Percentiles rank a stretch among this genome's conserved stretches.
Evolutionary conservation across 2,113 vertebrate species (phyloP).

Genomic region (Psammodynastes pulverulentus): DNA sequence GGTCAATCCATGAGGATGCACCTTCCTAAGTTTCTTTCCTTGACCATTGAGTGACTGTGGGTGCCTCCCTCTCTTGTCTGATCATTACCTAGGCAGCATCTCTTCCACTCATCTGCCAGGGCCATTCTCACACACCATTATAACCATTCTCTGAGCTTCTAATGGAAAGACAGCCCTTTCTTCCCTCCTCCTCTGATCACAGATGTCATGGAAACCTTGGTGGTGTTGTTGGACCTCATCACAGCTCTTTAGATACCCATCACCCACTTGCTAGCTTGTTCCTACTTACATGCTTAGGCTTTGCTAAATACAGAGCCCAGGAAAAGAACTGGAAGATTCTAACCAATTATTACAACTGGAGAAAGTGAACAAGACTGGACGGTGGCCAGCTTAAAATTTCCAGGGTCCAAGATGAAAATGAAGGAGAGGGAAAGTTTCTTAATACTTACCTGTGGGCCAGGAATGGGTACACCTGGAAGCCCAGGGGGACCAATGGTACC

Average conservation of each 20-base stretch:
- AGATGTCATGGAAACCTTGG: background rate
- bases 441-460: conserved; percentile 77
- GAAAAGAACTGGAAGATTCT: background rate
- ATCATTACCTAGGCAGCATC: background rate
- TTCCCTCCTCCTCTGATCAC: background rate
- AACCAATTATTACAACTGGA: background rate
- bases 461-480: conserved; percentile 63
- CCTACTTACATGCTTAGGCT: background rate
- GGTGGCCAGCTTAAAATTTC: background rate
- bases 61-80: background rate
- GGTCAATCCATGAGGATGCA: background rate
- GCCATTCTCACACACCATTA: background rate
- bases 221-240: background rate
- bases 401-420: background rate
- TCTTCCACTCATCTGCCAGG: background rate
- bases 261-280: background rate
- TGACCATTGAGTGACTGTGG: background rate
- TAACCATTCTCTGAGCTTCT: background rate
- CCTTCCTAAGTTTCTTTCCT: background rate
- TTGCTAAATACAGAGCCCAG: background rate
- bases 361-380: background rate
- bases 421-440: background rate
- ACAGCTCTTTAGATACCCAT: background rate
- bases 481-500: conserved; percentile 79
- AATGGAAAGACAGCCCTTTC: background rate